Conservation (phyloP, 2,797 vertebrate genomes). For the Lepidocolaptes lacrymiger region DNA sequence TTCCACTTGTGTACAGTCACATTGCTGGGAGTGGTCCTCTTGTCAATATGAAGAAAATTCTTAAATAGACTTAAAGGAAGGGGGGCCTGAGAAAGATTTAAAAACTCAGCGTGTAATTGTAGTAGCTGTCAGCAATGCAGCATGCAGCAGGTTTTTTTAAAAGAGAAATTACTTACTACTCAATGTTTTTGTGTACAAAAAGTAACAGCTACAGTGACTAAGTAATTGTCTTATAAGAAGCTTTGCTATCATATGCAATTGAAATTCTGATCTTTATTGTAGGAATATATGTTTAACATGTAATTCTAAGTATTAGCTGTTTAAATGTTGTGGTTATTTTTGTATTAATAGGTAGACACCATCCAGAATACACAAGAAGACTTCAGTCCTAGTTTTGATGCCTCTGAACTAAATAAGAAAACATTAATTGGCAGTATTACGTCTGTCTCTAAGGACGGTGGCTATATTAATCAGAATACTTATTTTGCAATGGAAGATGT, state of each 20-base stretch:
- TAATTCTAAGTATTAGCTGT: background rate
- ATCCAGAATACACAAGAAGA: constrained; percentile 80
- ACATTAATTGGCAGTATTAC: constrained; percentile 90
- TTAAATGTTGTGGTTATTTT: background rate
- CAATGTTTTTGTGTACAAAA: background rate
- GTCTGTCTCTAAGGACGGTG: constrained; percentile 79
- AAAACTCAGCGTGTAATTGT: background rate
- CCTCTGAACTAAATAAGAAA: constrained; percentile 68
- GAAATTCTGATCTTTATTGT: background rate
- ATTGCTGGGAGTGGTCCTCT: background rate
- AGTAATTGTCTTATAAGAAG: background rate
- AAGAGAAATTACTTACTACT: background rate
- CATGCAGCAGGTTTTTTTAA: background rate
- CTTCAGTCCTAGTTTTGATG: constrained; percentile 35
- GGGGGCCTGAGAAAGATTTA: background rate
- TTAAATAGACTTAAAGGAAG: background rate
- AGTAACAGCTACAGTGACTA: background rate
- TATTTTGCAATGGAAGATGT: constrained; percentile 83
- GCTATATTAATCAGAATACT: constrained; percentile 89
- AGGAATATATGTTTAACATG: background rate
- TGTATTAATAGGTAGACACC: constrained; percentile 82
- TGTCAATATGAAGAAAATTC: background rate
- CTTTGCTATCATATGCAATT: background rate
- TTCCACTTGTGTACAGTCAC: background rate
- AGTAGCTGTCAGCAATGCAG: background rate